phyloP scores from a whole-genome alignment of 2,113 vertebrate species.

The Alosa alosa region DNA sequence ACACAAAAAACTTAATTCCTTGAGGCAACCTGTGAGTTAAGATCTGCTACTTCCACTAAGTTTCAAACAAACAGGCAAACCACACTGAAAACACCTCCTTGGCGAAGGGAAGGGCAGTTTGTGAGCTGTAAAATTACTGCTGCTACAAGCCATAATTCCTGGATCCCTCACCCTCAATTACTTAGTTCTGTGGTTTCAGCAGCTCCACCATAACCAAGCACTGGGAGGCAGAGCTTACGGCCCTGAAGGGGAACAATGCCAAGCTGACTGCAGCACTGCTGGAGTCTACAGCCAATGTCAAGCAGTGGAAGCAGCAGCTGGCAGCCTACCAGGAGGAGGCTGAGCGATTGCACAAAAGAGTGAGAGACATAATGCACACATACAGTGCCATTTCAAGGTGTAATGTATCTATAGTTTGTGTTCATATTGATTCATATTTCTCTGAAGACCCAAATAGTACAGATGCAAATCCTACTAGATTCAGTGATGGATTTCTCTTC shows the following conservation, averaged over 20 bases:
- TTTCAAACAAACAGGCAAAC: too few relatives aligned
- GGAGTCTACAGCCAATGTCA: constrained; percentile 97
- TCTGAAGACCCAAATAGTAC: background rate
- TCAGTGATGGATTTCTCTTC: too few relatives aligned
- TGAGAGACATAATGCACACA: constrained; percentile 47
- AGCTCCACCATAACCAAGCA: constrained; percentile 83
- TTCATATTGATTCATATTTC: background rate
- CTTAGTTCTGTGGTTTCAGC: constrained; percentile 5
- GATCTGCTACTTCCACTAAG: too few relatives aligned
- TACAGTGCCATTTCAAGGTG: background rate
- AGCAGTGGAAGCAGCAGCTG: constrained; percentile 98
- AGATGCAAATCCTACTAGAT: background rate
- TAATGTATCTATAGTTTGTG: background rate
- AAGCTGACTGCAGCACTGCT: constrained; percentile 96
- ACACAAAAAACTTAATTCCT: too few relatives aligned
- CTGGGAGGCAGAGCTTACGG: constrained; percentile 94
- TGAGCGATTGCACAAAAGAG: constrained; percentile 91
- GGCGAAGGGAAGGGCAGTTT: too few relatives aligned
- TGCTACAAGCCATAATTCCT: too few relatives aligned
- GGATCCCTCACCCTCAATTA: too few relatives aligned
- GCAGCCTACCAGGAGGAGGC: constrained; percentile 95
- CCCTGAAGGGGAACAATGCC: constrained; percentile 95
- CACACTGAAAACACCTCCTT: too few relatives aligned
- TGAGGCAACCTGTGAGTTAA: too few relatives aligned
- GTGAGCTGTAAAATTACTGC: too few relatives aligned